Percentiles rank a stretch among this genome's conserved stretches.
Conservation (phyloP, 2,888 invertebrate genomes). For the Cartodere bifasciata region DNA sequence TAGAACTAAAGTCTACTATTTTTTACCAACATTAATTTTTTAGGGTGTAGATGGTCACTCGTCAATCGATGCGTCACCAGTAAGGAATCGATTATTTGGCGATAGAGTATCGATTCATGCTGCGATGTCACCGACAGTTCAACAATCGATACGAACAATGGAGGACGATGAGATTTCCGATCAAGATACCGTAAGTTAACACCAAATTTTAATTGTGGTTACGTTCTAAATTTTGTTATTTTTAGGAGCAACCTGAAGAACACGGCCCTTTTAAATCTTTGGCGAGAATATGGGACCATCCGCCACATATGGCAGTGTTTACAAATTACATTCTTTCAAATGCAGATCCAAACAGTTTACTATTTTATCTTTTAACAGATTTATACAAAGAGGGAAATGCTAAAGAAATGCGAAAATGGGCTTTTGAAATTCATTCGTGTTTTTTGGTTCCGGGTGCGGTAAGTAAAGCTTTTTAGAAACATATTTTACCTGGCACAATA, state of each 20-base stretch:
- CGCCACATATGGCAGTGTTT: slow-evolving; percentile 88
- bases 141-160: slow-evolving; percentile 84
- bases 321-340: slow-evolving; percentile 82
- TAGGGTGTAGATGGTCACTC: slow-evolving; percentile 29
- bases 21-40: no score
- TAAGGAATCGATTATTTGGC: slow-evolving; percentile 20
- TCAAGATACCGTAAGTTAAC: slow-evolving; percentile 58
- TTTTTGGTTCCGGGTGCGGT: slow-evolving; percentile 85
- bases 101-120: slow-evolving; percentile 33
- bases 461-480: no score
- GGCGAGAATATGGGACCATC: slow-evolving; percentile 67
- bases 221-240: slow-evolving; percentile 15
- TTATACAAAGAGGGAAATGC: slow-evolving; percentile 73
- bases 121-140: slow-evolving; percentile 37
- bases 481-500: no score
- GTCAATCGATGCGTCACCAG: slow-evolving; percentile 31
- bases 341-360: slow-evolving; percentile 51
- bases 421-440: slow-evolving; percentile 96
- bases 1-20: no score
- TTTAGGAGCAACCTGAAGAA: slow-evolving; percentile 62
- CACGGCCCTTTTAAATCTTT: slow-evolving; percentile 84
- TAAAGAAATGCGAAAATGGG: slow-evolving; percentile 94
- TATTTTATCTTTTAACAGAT: slow-evolving; percentile 85
- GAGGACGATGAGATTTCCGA: slow-evolving; percentile 90
- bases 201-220: neutral